Percentiles rank a stretch among this genome's conserved stretches.
These are phyloP conservation scores for Sturmia bella DNA, from an alignment of 2,888 invertebrate genomes.

Conservation along the genomic window DNA sequence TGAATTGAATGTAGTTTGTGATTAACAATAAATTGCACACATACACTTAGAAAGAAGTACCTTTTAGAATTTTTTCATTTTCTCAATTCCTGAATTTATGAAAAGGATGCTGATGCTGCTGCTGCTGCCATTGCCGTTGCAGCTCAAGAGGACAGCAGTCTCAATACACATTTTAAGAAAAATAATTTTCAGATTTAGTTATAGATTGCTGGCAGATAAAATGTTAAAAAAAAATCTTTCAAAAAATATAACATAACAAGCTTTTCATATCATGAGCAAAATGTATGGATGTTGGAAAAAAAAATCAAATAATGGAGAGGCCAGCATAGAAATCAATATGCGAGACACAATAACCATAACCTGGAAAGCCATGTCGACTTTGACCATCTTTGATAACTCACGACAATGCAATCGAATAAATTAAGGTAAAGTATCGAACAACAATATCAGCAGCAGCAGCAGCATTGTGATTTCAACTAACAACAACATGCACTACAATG, in stretches of 20 bases:
- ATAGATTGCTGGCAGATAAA: conserved; percentile 58
- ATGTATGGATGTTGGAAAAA: conserved; percentile 21
- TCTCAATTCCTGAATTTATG: conserved; percentile 44
- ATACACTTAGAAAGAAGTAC: conserved; percentile 39
- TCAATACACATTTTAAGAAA: conserved; percentile 35
- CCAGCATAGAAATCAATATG: conserved; percentile 53
- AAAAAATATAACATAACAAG: conserved; percentile 56
- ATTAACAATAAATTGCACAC: conserved; percentile 77
- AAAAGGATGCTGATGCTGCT: conserved; percentile 19
- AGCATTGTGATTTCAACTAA: too few species aligned
- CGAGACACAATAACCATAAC: conserved; percentile 29
- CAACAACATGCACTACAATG: too few species aligned
- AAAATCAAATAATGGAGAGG: conserved; percentile 1
- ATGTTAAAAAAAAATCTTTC: background rate
- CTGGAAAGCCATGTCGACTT: conserved; percentile 55
- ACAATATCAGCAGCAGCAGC: too few species aligned
- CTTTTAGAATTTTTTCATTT: conserved; percentile 41
- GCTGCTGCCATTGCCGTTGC: conserved; percentile 4
- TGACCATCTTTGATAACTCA: conserved; percentile 71
- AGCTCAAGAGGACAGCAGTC: conserved; percentile 31
- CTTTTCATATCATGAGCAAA: conserved; percentile 66
- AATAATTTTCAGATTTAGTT: conserved; percentile 49
- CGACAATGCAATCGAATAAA: conserved; percentile 69
- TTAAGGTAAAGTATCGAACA: conserved; percentile 51
- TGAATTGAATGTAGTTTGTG: conserved; percentile 71